Evolutionary conservation across 2,113 vertebrate genomes (phyloP), one percentile per base, ranked within the genome.

Genomic region (Agapornis roseicollis): DNA sequence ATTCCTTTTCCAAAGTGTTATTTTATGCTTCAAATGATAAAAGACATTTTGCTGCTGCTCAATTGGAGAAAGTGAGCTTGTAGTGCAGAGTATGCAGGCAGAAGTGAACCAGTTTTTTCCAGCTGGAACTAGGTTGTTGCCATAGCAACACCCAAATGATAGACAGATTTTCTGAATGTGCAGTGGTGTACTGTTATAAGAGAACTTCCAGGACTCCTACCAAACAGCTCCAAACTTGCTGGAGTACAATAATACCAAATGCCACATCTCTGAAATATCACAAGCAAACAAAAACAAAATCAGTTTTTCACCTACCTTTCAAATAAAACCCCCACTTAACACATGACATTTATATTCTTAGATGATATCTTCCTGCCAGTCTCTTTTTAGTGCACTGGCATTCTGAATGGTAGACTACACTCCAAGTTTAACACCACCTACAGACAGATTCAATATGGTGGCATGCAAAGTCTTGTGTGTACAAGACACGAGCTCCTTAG

Each of bases 71-170:
- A 96, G 82, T 60, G 84, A 96, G 91, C 88, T 93, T 90, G 74
- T 84, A 88, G 69, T 82, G 80, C 71, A 82, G 72, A 61, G 84
- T 93, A 94, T 84, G 90, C 80, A 96, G 83, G 87, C 90, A 97
- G 90, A 97, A 97, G 85, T 81, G 70, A 98, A 97, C 96, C 95
- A 71, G 60, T 97, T 97, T 88, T 97, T 97, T 97, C 95, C 87
- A 92, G 96, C 82, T 96, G 93, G 95, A 98, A 98, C 94, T 98
- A 98, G 98, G 97, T 97, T 98, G 97, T 98, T 98, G 92, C 97
- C 96, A 98, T 98, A 97, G 98, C 86, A 98, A 98, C 98, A 90
- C 64, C 64, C 82, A 98, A 97, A 97, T 98, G 98, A 98, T 95
- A 96, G 98, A 97, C 97, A 98, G 96, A 85, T 97, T 97, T 98